Base-by-base conservation (phyloP, 2,113 vertebrate species). In the Nycticebus coucang region DNA sequence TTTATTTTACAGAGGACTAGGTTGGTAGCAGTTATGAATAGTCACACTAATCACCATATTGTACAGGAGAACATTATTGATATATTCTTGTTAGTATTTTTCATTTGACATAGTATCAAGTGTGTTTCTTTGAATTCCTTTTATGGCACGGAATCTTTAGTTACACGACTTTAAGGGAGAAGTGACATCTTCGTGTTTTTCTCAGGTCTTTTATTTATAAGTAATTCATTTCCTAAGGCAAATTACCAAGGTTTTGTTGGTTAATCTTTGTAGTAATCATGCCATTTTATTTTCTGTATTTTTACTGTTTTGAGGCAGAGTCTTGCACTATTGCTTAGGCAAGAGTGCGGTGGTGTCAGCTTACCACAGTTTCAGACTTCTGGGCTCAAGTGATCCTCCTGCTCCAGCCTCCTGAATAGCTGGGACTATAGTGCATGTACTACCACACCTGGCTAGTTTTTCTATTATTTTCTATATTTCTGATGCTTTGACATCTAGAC, bases 201-300 rank as follows among this genome's bases (percentile, higher is more conserved):
- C 28, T 86, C 80, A 93, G 59, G 14, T 95, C 68, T 92, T 85
- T 41, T 60, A 57, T 95, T 82, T 37, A 33, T 77, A 90, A 90
- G 50, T 53, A 41, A 74, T 33, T 71, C 41, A n/a, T 92, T 95
- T 81, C 69, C 28, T 95, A 86, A 89, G 50, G 26, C 57, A 75
- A 68, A 11, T 86, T 22, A 89, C 28, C 81, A 50, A 35, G 93
- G 33, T 74, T 59, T 72, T 83, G 21, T 90, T 90, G 30, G 35
- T 82, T 92, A 60, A 78, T 19, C 7, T 78, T 53, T 75, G 6
- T 75, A 33, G 68, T 93, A 95, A 64, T 91, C 12, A 5, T 87
- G n/a, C 24, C 78, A 78, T 90, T 95, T 90, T 93, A 78, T 71
- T 53, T 53, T 19, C 9, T 78, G 30, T 64, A 78, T 78, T 78